Base-by-base conservation (phyloP, 2,888 invertebrate genomes). In the Cremastobaeus sp. region DNA sequence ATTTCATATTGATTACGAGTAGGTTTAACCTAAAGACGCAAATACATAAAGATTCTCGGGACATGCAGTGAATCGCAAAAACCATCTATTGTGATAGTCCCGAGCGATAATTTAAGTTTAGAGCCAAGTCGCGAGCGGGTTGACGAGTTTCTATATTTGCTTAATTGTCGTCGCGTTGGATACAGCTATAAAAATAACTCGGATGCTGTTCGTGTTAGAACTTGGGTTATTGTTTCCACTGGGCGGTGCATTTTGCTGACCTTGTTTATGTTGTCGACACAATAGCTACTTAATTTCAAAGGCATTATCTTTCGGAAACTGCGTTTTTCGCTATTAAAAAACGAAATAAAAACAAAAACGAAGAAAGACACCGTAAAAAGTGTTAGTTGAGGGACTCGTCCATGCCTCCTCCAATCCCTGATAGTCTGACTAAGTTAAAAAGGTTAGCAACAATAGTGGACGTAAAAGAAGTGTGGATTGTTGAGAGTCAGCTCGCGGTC, bases 1-100 rank as follows among this genome's bases (percentile, higher is more conserved):
- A 64, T 64, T 71, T 71, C 71, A 59, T 52, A 71, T 64, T 71
- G 70, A 71, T 68, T 68, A 59, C 41, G 35, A 52, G 43, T 50
- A 68, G 68, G 57, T 68, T 68, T 68, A 68, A 50, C 35, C 55
- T 41, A 45, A n/a, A n/a, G n/a, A n/a, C n/a, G n/a, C n/a, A n/a
- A n/a, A n/a, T n/a, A n/a, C n/a, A n/a, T n/a, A n/a, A n/a, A n/a
- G n/a, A n/a, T n/a, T n/a, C n/a, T n/a, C n/a, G n/a, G n/a, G n/a
- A n/a, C n/a, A n/a, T n/a, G n/a, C n/a, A n/a, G n/a, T n/a, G n/a
- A n/a, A n/a, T n/a, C n/a, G n/a, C n/a, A n/a, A n/a, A n/a, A n/a
- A n/a, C n/a, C n/a, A n/a, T n/a, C n/a, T n/a, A n/a, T n/a, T n/a
- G n/a, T n/a, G n/a, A n/a, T n/a, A n/a, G n/a, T n/a, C 35, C 39